Percentiles rank a stretch among this genome's conserved stretches.
Conservation (phyloP, 2,797 vertebrate species). For the Fratercula arctica region DNA sequence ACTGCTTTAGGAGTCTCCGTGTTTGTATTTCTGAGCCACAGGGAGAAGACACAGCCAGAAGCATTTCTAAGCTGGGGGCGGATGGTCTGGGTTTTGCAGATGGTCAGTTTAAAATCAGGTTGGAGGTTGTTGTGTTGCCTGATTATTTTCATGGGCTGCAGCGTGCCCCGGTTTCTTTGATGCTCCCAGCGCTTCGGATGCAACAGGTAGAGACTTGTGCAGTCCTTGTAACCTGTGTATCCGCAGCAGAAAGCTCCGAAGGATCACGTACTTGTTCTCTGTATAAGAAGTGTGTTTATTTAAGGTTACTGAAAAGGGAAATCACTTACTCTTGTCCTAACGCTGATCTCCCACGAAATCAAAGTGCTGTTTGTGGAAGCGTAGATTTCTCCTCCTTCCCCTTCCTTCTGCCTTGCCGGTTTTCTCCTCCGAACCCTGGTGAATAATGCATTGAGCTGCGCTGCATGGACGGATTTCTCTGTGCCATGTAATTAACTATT, state of each 20-base stretch:
- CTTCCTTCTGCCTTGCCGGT: not conserved
- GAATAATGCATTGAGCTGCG: conserved; percentile 11
- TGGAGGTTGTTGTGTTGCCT: not conserved
- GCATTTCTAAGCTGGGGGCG: not conserved
- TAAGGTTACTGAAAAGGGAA: not conserved
- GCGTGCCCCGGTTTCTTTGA: not conserved
- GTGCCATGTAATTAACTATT: not conserved
- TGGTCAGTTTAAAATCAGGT: not conserved
- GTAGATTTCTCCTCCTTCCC: not conserved
- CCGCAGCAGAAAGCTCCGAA: not conserved
- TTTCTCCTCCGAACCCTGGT: not conserved
- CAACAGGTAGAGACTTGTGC: not conserved
- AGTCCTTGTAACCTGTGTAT: not conserved
- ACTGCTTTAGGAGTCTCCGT: not conserved
- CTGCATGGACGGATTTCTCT: not conserved
- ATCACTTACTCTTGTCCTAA: rapidly evolving
- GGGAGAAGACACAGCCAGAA: not conserved
- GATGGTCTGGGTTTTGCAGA: not conserved
- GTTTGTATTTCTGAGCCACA: not conserved
- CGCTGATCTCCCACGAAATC: not conserved
- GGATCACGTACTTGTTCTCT: rapidly evolving
- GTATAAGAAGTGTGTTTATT: not conserved
- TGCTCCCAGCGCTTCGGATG: not conserved
- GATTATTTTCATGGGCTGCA: not conserved
- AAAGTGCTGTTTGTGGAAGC: not conserved